A percentile compares a stretch with the other conserved stretches of the same genome.
These are phyloP conservation scores for Agrypnia vestita DNA, from an alignment of 1,140 invertebrate species.

Conservation along the genomic window DNA sequence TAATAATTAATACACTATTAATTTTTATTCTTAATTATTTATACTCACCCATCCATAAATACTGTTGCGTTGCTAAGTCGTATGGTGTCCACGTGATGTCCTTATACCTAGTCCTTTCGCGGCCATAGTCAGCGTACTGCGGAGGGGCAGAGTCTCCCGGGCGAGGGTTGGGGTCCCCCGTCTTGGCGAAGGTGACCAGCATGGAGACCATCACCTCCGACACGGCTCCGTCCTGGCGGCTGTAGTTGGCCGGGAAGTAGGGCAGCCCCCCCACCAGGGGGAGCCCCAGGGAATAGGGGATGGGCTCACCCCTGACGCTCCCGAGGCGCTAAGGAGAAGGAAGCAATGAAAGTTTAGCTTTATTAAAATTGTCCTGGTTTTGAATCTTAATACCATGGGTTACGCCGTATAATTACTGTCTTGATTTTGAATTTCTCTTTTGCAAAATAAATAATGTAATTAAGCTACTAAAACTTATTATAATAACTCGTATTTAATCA, in stretches of 20 bases:
- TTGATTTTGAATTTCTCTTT: too few relatives aligned
- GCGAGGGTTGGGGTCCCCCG: conserved; percentile 79
- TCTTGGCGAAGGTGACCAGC: conserved; percentile 84
- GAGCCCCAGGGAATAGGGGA: conserved; percentile 90
- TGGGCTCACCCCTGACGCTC: conserved; percentile 88
- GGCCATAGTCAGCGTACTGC: conserved; percentile 74
- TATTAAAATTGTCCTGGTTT: too few relatives aligned
- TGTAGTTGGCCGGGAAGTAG: conserved; percentile 82
- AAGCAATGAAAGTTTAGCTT: too few relatives aligned
- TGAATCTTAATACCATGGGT: too few relatives aligned
- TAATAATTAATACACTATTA: too few relatives aligned
- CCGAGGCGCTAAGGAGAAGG: conserved; percentile 77
- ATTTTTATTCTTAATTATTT: background rate
- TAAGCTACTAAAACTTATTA: too few relatives aligned
- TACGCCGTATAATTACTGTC: too few relatives aligned
- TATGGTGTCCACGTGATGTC: conserved; percentile 81
- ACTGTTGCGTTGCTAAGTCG: conserved; percentile 83
- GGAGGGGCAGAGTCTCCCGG: conserved; percentile 55
- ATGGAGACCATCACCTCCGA: conserved; percentile 84
- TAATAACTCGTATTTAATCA: too few relatives aligned
- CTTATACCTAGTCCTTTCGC: conserved; percentile 76
- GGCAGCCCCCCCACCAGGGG: conserved; percentile 83
- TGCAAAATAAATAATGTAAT: too few relatives aligned
- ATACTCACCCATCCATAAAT: conserved; percentile 82
- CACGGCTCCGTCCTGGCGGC: conserved; percentile 81